Evolutionary conservation across 2,888 invertebrate species (phyloP).

Genomic region (Smittia aterrima): DNA sequence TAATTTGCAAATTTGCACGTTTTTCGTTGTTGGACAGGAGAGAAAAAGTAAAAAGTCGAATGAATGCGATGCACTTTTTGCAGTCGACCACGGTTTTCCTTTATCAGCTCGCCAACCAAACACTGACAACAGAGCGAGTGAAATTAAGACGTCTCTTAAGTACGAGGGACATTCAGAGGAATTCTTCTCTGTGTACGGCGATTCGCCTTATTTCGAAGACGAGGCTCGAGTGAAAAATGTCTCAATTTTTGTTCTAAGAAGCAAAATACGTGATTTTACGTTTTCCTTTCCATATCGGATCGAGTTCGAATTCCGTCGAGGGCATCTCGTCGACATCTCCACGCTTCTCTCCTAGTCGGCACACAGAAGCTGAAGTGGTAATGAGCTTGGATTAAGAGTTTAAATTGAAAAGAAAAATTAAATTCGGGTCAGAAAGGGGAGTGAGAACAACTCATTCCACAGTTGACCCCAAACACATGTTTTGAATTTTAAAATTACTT

Average conservation of each 20-base stretch:
- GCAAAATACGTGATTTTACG: slow-evolving; percentile 7
- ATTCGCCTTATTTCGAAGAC: neutral
- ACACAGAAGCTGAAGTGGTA: neutral
- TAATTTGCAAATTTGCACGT: slow-evolving; percentile 41
- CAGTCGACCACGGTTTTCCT: neutral
- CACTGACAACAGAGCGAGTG: neutral
- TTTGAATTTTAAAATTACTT: slow-evolving; percentile 7
- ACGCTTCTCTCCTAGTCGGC: neutral
- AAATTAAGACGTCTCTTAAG: slow-evolving; percentile 12
- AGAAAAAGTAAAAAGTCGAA: neutral
- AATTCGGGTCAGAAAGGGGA: neutral
- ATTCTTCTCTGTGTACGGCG: neutral
- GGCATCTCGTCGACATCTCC: neutral
- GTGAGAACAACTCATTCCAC: neutral
- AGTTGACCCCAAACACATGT: neutral
- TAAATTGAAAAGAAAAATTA: neutral
- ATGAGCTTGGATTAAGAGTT: slow-evolving; percentile 14
- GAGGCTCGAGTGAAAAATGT: neutral
- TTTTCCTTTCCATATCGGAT: slow-evolving; percentile 3
- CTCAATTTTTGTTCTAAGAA: neutral
- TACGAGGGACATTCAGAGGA: neutral
- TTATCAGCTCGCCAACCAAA: neutral
- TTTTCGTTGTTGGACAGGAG: neutral
- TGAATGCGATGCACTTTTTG: neutral
- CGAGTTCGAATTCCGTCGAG: slow-evolving; percentile 12